Conservation (phyloP, 2,113 vertebrate genomes). For the Pseudorhombus dupliciocellatus region DNA sequence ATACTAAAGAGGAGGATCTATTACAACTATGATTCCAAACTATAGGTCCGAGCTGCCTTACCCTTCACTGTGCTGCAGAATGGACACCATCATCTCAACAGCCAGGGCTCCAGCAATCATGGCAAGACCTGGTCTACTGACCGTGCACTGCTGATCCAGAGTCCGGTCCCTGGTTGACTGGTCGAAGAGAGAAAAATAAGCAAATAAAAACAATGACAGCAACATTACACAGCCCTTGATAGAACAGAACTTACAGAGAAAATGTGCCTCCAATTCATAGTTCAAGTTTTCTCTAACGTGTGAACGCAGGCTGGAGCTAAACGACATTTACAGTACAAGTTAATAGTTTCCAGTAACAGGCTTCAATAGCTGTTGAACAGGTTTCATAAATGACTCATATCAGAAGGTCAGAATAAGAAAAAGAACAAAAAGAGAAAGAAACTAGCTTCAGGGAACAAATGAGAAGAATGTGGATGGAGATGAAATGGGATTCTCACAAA, state of each 20-base stretch:
- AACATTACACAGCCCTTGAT: constrained; percentile 9
- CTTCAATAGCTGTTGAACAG: constrained; percentile 33
- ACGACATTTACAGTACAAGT: constrained; percentile 26
- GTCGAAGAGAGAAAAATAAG: constrained; percentile 4
- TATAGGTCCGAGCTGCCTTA: constrained; percentile 70
- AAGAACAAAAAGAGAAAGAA: constrained; percentile 7
- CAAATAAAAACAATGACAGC: not conserved
- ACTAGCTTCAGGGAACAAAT: not conserved
- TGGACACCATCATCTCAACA: constrained; percentile 96
- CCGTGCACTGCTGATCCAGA: constrained; percentile 97
- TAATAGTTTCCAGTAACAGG: constrained; percentile 24
- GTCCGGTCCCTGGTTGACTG: constrained; percentile 97
- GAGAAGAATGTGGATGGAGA: not conserved
- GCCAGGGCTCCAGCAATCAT: constrained; percentile 96
- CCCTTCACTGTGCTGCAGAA: constrained; percentile 97
- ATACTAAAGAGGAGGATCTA: no score
- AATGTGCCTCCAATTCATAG: constrained; percentile 14
- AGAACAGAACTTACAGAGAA: constrained; percentile 6
- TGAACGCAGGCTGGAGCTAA: not conserved
- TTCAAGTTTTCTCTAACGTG: constrained; percentile 19
- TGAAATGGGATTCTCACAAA: constrained; percentile 5
- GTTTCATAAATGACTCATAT: constrained; percentile 18
- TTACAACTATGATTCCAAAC: not conserved
- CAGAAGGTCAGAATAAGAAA: constrained; percentile 33
- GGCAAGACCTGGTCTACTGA: constrained; percentile 94